phyloP scores from a whole-genome alignment of 1,140 invertebrate genomes.

The Magallana ariakensis region DNA sequence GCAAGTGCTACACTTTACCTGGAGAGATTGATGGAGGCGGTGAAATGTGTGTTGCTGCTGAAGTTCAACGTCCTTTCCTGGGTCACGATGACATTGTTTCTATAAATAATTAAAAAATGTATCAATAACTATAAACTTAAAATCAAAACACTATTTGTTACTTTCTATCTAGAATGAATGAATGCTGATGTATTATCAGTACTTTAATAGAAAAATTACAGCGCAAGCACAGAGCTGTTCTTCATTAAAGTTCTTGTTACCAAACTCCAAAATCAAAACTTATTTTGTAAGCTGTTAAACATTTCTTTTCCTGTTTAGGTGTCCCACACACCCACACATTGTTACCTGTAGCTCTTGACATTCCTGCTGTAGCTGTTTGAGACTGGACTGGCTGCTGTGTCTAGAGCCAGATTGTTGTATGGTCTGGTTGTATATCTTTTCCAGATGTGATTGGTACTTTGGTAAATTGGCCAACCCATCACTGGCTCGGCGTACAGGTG shows the following conservation, averaged over 20 bases:
- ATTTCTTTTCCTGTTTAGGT: too few relatives aligned
- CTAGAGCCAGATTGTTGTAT: constrained; percentile 70
- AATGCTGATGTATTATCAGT: too few relatives aligned
- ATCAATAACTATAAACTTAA: not conserved
- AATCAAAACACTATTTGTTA: too few relatives aligned
- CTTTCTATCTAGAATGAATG: too few relatives aligned
- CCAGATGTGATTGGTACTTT: constrained; percentile 79
- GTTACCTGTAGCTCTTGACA: constrained; percentile 80
- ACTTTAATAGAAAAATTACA: too few relatives aligned
- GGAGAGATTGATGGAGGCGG: constrained; percentile 74
- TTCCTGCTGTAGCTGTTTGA: constrained; percentile 81
- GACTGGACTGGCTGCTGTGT: constrained; percentile 71
- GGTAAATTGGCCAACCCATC: constrained; percentile 85
- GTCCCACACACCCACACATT: too few relatives aligned
- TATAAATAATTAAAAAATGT: constrained; percentile 68
- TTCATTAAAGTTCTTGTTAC: too few relatives aligned
- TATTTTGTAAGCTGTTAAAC: too few relatives aligned
- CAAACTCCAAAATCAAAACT: too few relatives aligned
- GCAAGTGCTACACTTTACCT: constrained; percentile 55
- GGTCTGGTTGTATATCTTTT: constrained; percentile 79
- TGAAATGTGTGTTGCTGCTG: constrained; percentile 79
- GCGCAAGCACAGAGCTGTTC: too few relatives aligned
- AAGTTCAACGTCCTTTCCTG: constrained; percentile 77
- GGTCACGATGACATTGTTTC: constrained; percentile 73
- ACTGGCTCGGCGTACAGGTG: constrained; percentile 92